A percentile compares a stretch with the other conserved stretches of the same genome.
phyloP scores from a whole-genome alignment of 2,113 vertebrate species.

The Rhegmatorhina hoffmannsi region DNA sequence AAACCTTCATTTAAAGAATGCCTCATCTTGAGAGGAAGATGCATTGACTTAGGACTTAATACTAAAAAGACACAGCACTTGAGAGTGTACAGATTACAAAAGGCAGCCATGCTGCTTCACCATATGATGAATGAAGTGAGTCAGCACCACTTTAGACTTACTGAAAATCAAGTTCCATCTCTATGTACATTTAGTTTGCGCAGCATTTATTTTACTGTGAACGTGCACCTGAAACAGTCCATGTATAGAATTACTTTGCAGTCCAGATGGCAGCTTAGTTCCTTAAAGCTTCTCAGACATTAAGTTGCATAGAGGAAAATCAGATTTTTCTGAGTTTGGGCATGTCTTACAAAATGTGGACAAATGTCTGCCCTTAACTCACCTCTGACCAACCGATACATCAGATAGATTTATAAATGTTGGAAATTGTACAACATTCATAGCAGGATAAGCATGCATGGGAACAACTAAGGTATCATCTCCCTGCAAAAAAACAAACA shows the following conservation, averaged over 20 bases:
- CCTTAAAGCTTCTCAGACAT: not conserved
- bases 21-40: not conserved
- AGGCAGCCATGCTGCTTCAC: not conserved
- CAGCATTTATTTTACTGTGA: not conserved
- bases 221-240: not conserved
- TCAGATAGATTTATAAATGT: constrained; percentile 83
- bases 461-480: constrained; percentile 89
- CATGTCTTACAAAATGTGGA: not conserved
- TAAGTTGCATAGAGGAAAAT: not conserved
- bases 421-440: constrained; percentile 87
- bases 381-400: constrained; percentile 87
- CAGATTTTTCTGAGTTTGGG: not conserved
- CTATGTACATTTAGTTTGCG: not conserved
- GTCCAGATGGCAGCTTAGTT: not conserved
- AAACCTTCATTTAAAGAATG: not conserved
- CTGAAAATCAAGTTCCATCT: not conserved
- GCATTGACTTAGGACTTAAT: not conserved
- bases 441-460: constrained; percentile 88
- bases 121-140: not conserved
- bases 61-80: not conserved
- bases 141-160: not conserved
- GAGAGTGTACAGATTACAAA: not conserved
- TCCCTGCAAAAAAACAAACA: constrained; percentile 73
- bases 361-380: constrained; percentile 33
- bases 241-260: not conserved